Evolutionary conservation across 92 coral and sea anemone genomes (phyloP).

Genomic region (Hydrozoanthus gracilis): DNA sequence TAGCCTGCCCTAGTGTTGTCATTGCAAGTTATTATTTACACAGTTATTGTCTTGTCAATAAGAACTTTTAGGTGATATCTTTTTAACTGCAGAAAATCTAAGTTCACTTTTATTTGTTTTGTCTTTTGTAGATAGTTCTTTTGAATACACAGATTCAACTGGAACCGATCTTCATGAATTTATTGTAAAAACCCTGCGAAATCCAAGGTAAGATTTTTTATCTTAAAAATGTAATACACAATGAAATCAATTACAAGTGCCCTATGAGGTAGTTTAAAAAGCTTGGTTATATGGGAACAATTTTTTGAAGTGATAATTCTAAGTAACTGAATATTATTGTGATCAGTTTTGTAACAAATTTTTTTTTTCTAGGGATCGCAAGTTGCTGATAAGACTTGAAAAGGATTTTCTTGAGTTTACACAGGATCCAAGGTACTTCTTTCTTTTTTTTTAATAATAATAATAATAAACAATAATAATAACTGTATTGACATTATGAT

Average conservation of each 20-base stretch:
- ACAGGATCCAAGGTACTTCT: constrained; percentile 81
- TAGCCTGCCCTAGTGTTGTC: no score
- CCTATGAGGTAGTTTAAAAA: background rate
- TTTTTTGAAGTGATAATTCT: background rate
- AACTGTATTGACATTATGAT: background rate
- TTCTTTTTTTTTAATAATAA: background rate
- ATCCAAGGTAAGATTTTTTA: constrained; percentile 76
- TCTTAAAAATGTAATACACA: background rate
- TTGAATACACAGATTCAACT: constrained; percentile 99
- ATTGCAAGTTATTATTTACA: no score
- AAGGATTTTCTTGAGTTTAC: constrained; percentile 92
- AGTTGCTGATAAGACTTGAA: constrained; percentile 90
- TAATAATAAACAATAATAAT: background rate
- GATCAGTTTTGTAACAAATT: background rate
- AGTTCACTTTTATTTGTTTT: background rate
- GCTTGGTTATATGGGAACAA: background rate
- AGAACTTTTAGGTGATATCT: no score
- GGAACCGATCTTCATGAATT: constrained; percentile 98
- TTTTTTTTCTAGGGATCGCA: constrained; percentile 81
- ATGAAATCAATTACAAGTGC: background rate
- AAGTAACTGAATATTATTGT: background rate
- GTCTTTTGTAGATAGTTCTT: constrained; percentile 84
- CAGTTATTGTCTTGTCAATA: no score
- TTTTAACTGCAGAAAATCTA: no score
- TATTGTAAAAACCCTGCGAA: constrained; percentile 90